These are phyloP conservation scores for Fistularia commersonii DNA, from an alignment of 2,797 vertebrate genomes.

Conservation along the genomic window DNA sequence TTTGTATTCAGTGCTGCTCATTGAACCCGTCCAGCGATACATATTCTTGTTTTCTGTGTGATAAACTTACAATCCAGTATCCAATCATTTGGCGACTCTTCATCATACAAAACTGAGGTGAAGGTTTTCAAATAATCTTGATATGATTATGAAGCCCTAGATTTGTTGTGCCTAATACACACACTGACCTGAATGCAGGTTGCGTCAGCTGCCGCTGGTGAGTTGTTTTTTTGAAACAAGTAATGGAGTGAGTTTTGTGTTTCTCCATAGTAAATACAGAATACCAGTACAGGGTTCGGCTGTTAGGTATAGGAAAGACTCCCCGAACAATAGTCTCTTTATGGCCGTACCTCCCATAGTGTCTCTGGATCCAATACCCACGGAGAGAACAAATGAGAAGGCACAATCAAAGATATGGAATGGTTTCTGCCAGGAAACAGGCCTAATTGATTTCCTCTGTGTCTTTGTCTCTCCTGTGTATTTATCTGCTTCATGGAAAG, in stretches of 20 bases:
- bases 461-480: conserved; percentile 35
- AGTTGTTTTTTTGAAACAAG: neutral
- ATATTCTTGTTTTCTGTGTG: too few species aligned
- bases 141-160: too few species aligned
- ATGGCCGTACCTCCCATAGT: conserved; percentile 27
- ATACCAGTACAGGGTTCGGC: conserved; percentile 7
- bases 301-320: conserved; percentile 14
- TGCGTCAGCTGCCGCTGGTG: too few species aligned
- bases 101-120: too few species aligned
- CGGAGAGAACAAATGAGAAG: conserved; percentile 45
- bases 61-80: too few species aligned
- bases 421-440: conserved; percentile 41
- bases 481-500: conserved; percentile 24
- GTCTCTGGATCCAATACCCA: conserved; percentile 38
- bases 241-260: neutral
- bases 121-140: too few species aligned
- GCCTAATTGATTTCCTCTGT: conserved; percentile 67
- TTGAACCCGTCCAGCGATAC: too few species aligned
- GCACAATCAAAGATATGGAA: conserved; percentile 47
- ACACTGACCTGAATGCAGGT: too few species aligned
- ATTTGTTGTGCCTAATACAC: too few species aligned
- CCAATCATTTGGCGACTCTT: too few species aligned
- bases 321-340: conserved; percentile 41
- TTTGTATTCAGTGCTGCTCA: too few species aligned
- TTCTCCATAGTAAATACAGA: conserved; percentile 11